These are phyloP conservation scores for Whitmania pigra DNA, from an alignment of 1,140 invertebrate genomes.

Conservation along the genomic window DNA sequence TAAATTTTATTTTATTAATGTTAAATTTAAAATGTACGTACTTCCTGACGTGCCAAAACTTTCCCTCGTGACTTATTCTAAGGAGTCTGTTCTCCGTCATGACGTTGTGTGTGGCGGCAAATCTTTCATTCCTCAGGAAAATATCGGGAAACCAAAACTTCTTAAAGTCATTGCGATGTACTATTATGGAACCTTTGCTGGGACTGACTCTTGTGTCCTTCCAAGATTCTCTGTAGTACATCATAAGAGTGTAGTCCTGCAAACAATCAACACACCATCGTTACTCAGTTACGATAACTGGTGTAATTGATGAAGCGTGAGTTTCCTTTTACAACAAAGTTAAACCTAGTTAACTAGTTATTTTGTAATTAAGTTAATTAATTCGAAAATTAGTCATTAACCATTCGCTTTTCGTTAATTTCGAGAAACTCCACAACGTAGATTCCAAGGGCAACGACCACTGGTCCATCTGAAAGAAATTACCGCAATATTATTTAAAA, in stretches of 20 bases:
- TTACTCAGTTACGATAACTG: no score
- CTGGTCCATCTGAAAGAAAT: no score
- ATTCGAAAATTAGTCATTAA: no score
- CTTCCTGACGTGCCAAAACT: conserved; percentile 32
- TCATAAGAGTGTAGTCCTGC: conserved; percentile 39
- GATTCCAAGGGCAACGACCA: no score
- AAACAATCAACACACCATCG: conserved; percentile 5
- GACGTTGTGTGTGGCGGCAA: conserved; percentile 37
- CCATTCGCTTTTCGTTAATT: no score
- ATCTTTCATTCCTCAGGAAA: conserved; percentile 51
- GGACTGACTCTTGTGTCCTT: conserved; percentile 31
- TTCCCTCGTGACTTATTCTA: conserved; percentile 50
- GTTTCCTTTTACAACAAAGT: no score
- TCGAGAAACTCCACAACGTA: no score
- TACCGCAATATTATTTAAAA: no score
- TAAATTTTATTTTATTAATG: no score
- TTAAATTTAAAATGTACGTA: conserved; percentile 21
- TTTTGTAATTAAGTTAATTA: no score
- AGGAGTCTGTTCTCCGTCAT: conserved; percentile 55
- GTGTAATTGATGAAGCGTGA: no score
- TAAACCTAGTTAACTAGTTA: no score
- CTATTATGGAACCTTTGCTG: conserved; percentile 27
- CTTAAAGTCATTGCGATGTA: conserved; percentile 30
- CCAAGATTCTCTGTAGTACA: conserved; percentile 40
- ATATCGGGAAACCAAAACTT: conserved; percentile 34